Evolutionary conservation across 2,797 vertebrate species (phyloP).

Genomic region (Tolypeutes matacus): DNA sequence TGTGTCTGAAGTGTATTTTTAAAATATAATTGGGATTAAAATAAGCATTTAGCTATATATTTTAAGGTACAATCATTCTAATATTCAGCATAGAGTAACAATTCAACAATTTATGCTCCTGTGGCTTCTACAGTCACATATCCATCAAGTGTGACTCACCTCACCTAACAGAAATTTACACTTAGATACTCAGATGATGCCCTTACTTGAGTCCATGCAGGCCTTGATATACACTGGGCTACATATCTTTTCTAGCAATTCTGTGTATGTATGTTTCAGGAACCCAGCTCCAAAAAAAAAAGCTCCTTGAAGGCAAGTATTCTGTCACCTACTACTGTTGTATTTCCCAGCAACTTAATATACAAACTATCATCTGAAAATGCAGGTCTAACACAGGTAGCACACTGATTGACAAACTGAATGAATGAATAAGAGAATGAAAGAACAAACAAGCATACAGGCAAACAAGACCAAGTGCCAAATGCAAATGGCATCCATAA

Average conservation of each 20-base stretch:
- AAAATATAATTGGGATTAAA: slow-evolving; percentile 51
- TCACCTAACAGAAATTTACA: background rate
- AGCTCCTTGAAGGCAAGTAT: slow-evolving; percentile 50
- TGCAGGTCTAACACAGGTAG: background rate
- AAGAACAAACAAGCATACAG: background rate
- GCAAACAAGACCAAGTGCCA: slow-evolving; percentile 1
- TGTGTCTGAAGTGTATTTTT: background rate
- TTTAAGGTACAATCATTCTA: slow-evolving; percentile 38
- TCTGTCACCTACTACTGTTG: background rate
- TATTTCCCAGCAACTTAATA: slow-evolving; percentile 46
- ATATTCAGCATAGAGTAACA: slow-evolving; percentile 32
- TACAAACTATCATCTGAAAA: slow-evolving; percentile 8
- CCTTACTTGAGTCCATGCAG: background rate
- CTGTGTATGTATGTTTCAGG: slow-evolving; percentile 55
- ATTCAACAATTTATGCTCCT: background rate
- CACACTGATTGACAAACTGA: background rate
- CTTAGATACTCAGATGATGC: background rate
- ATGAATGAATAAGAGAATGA: slow-evolving; percentile 39
- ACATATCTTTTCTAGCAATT: slow-evolving; percentile 42
- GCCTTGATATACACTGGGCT: background rate
- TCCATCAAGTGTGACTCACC: background rate
- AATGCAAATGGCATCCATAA: background rate
- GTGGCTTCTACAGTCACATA: background rate
- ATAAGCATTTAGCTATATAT: slow-evolving; percentile 27
- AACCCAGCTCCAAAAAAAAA: slow-evolving; percentile 19